A percentile compares a stretch with the other conserved stretches of the same genome.
Conservation (phyloP, 1,140 invertebrate genomes). For the Drosophila saltans region DNA sequence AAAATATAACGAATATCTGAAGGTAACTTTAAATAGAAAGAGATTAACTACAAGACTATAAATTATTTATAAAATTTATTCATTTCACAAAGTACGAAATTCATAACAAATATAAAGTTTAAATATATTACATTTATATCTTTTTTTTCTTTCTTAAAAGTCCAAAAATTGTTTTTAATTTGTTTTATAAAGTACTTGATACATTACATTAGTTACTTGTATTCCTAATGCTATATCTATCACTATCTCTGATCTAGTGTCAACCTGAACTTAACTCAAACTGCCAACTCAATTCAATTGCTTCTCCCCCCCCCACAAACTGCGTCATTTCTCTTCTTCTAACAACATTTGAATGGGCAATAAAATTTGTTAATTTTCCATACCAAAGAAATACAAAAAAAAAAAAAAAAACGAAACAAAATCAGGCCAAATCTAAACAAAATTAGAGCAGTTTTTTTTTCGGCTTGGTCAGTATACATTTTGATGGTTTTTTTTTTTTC, state of each 20-base stretch:
- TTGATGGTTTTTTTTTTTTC: conserved; percentile 34
- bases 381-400: conserved; percentile 33
- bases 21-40: too few relatives aligned
- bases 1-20: too few relatives aligned
- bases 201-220: conserved; percentile 6
- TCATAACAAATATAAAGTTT: too few relatives aligned
- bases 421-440: conserved; percentile 69
- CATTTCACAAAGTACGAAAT: too few relatives aligned
- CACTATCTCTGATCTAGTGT: background rate
- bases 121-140: too few relatives aligned
- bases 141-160: too few relatives aligned
- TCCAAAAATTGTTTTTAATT: background rate
- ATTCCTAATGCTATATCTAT: background rate
- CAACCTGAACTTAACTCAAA: background rate
- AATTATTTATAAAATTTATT: too few relatives aligned
- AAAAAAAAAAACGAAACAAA: conserved; percentile 20
- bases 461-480: conserved; percentile 36
- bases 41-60: too few relatives aligned
- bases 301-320: conserved; percentile 26
- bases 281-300: conserved; percentile 23
- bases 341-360: conserved; percentile 49
- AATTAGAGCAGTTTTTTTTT: conserved; percentile 64
- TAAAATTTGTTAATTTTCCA: conserved; percentile 73
- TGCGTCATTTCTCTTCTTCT: conserved; percentile 3
- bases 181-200: background rate